Evolutionary conservation across 1,140 invertebrate genomes (phyloP), one percentile per base, ranked within the genome.

Genomic region (Ceratosolen solmsi): DNA sequence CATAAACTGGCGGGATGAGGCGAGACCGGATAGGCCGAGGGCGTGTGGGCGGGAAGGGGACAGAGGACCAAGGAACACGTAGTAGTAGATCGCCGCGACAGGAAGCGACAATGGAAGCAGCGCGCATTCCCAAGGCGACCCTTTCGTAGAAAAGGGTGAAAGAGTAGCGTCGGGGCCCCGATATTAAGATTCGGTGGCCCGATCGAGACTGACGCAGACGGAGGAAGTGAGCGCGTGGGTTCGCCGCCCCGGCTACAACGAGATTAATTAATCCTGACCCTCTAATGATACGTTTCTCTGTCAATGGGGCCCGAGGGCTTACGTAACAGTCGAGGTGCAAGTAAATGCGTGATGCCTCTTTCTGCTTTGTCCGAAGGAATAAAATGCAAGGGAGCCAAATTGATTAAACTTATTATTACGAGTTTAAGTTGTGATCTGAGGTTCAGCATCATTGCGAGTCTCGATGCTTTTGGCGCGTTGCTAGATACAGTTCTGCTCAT

Each of bases 161-260:
- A 27, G 20, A 41, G 51, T 22, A 22, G n/a, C n/a, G 13, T 15
- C 51, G 51, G 20, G 51, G 51, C 41, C 51, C n/a, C 38, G 36
- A 25, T 56, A 79, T 79, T 79, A 49, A 79, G 20, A 79, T 79
- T 79, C 78, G 36, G 51, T 46, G 11, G 5, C 65, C 27, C 68
- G 78, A 79, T 79, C 78, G 78, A 27, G 38, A n/a, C n/a, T 72
- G 27, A 56, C 68, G 33, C 33, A 9, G 15, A 7, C 11, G 27
- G 58, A 63, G 58, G 27, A 73, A 54, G 30, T 56, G 30, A 2
- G 72, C 25, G 51, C 49, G 46, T 33, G 51, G 25, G 46, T 56
- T 2, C 13, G 25, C 25, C 1, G 9, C 36, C 54, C 22, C 13
- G 33, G 27, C 13, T 22, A 78, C 46, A 54, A 70, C 11, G 51